These are phyloP conservation scores for Sturnira hondurensis DNA, from an alignment of 2,113 vertebrate genomes.

Conservation along the genomic window DNA sequence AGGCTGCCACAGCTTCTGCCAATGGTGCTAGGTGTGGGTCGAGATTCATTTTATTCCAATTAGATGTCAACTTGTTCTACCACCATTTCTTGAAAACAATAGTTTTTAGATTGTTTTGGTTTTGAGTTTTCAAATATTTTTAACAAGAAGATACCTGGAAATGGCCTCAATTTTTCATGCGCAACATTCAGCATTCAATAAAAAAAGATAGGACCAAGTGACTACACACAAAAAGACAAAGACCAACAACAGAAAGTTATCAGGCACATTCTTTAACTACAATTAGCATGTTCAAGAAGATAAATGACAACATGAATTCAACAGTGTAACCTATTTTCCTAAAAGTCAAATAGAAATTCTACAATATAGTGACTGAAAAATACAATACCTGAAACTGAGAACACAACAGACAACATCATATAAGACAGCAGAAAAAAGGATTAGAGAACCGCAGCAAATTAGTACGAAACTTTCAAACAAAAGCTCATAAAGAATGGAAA, in stretches of 20 bases:
- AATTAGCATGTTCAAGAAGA: background rate
- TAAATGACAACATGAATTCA: background rate
- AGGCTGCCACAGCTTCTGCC: background rate
- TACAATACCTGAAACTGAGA: background rate
- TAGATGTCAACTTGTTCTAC: background rate
- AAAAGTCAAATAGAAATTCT: background rate
- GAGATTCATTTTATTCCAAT: background rate
- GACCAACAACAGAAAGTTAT: background rate
- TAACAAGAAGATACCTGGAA: background rate
- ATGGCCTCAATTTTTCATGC: background rate
- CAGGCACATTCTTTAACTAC: background rate
- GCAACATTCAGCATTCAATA: background rate
- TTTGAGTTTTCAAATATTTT: background rate
- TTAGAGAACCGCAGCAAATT: background rate
- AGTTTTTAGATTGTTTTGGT: background rate
- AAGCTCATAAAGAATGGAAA: background rate
- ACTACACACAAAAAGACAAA: background rate
- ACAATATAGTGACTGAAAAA: background rate
- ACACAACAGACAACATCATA: background rate
- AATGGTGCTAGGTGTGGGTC: background rate
- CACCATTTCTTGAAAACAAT: background rate
- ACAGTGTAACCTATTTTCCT: background rate
- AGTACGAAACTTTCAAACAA: background rate
- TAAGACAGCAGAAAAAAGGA: background rate
- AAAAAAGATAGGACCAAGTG: background rate